Evolutionary conservation across 2,113 vertebrate genomes (phyloP), one percentile per base, ranked within the genome.

Genomic region (Pteruthius melanotis): DNA sequence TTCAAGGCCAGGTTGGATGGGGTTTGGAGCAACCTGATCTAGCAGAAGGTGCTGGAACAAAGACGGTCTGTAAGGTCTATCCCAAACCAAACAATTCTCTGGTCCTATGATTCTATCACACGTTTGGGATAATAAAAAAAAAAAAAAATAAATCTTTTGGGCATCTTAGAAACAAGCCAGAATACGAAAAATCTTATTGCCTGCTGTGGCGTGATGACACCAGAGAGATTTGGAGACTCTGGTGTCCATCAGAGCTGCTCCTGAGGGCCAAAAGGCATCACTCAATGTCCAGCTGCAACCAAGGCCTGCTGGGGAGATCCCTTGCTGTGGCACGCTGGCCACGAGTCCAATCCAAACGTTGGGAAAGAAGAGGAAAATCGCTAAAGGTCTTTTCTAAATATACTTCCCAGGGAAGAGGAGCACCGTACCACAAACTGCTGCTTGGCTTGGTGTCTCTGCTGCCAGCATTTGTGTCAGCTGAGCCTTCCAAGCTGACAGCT

Each of bases 211-310:
- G 23, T 4, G 19, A 27, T 22, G 23, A 52, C 7, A 9, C 68
- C 71, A 85, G 65, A 72, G 53, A 83, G 53, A 49, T 93, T 30
- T 50, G 44, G 49, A 27, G 49, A 39, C 44, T 49, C 30, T 59
- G 31, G 35, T 10, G 88, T 19, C 72, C 69, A 18, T 27, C 59
- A 81, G 47, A 70, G 47, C 19, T 2, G 5, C 19, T 91, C 31
- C 64, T 4, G 0, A 9, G 66, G 8, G 89, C 96, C 95, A 83
- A 93, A 97, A 98, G 96, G 97, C 97, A 98, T 98, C 97, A 49
- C 57, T 98, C 98, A 98, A 96, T 44, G 95, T 98, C 98, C 96
- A 66, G 94, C 92, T 97, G 97, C 78, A 50, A 87, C 69, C 97
- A 97, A 96, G 89, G 90, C 86, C 94, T 90, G 95, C 68, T 52